Evolutionary conservation across 2,113 vertebrate species (phyloP), one percentile per base, ranked within the genome.

Genomic region (Acrocephalus arundinaceus): DNA sequence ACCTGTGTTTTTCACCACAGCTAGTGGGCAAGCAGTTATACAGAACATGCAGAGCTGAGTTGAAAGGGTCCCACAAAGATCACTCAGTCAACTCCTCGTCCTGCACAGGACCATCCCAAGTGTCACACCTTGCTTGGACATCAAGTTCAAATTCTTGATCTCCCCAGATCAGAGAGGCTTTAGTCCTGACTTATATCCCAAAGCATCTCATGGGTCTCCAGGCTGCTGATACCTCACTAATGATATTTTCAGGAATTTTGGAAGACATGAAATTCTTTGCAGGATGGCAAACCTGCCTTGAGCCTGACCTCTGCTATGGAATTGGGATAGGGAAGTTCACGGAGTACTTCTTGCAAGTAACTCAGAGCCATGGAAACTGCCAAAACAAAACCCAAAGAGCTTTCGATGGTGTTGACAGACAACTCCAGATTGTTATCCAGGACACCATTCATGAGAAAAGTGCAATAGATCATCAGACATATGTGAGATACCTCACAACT

Each of bases 361-460:
- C 33, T 59, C 17, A 3, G 70, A 73, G 57, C 8, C 45, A 61
- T 27, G 30, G 54, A 87, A 93, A 84, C 23, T 66, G 10, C 35
- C 46, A 41, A 87, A 88, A 78, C 39, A 75, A 41, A 81, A 85
- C 8, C 15, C 7, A 45, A 59, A 57, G 72, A 39, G 13, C 37
- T 45, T 87, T 51, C 5, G 0, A 0, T 63, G 17, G 15, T 75
- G 72, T 59, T 86, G 75, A 91, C 59, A 85, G 48, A 65, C 9
- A 67, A 22, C 61, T 94, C 30, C 19, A 68, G n/a, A 24, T 46
- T 27, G 16, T 57, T 65, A 48, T 49, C 49, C 58, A 49, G 66
- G 30, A 48, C 16, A 19, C 7, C 1, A 0, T 22, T 72, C 35
- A 57, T 0, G 1, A 57, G 20, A 17, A 54, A 70, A 65, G 41